phyloP scores from a whole-genome alignment of 2,797 vertebrate species.

The Catostomus latipinnis region DNA sequence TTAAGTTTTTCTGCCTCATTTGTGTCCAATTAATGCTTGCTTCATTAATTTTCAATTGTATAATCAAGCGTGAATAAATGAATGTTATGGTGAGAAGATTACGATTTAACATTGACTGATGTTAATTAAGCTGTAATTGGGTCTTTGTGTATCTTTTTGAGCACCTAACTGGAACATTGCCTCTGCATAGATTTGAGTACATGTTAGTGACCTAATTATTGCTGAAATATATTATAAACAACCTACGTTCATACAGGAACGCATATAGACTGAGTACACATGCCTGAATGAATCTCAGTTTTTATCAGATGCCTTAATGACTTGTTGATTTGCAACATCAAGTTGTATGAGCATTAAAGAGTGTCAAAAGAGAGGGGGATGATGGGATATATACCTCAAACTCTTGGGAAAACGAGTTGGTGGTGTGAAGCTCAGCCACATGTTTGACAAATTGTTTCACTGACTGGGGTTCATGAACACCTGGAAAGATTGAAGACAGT shows the following conservation, averaged over 20 bases:
- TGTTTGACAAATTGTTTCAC: conserved; percentile 91
- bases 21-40: conserved; percentile 45
- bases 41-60: conserved; percentile 46
- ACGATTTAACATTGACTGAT: conserved; percentile 51
- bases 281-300: conserved; percentile 48
- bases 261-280: conserved; percentile 30
- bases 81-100: conserved; percentile 37
- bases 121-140: conserved; percentile 49
- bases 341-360: not conserved
- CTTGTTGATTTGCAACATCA: conserved; percentile 31
- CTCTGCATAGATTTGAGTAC: conserved; percentile 12
- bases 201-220: conserved; percentile 50
- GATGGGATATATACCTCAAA: conserved; percentile 87
- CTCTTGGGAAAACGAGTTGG: conserved; percentile 87
- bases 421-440: conserved; percentile 89
- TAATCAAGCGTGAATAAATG: conserved; percentile 44
- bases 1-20: conserved; percentile 19
- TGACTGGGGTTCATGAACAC: conserved; percentile 82
- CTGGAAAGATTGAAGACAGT: conserved; percentile 59
- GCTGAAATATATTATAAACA: conserved; percentile 40
- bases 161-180: conserved; percentile 48
- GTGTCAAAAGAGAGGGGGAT: conserved; percentile 4
- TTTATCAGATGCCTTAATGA: conserved; percentile 18
- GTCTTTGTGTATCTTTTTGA: conserved; percentile 42
- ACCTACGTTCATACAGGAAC: conserved; percentile 44